Evolutionary conservation across 2,888 invertebrate genomes (phyloP).

Genomic region (Megamerina dolium): DNA sequence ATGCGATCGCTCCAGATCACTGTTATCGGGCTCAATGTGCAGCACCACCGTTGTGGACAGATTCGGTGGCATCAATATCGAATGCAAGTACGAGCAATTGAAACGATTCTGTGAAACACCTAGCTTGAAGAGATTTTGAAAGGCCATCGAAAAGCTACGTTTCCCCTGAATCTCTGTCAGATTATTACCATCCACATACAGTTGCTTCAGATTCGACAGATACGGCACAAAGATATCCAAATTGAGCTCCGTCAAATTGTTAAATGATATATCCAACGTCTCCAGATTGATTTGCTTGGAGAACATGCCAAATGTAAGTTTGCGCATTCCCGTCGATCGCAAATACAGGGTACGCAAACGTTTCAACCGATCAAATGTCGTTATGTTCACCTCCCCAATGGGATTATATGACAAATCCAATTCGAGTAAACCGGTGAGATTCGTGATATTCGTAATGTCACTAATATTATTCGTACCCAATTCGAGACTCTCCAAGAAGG

Average conservation of each 20-base stretch:
- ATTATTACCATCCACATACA: slow-evolving; percentile 43
- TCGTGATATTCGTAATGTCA: slow-evolving; percentile 38
- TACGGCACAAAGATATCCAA: slow-evolving; percentile 46
- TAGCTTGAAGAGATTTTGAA: slow-evolving; percentile 37
- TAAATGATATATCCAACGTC: slow-evolving; percentile 52
- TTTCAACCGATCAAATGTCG: slow-evolving; percentile 43
- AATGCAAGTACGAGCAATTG: slow-evolving; percentile 45
- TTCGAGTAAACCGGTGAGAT: slow-evolving; percentile 32
- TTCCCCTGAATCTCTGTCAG: slow-evolving; percentile 40
- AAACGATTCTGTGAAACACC: slow-evolving; percentile 44
- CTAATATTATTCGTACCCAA: slow-evolving; percentile 35
- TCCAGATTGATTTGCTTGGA: slow-evolving; percentile 47
- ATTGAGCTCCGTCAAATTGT: slow-evolving; percentile 51
- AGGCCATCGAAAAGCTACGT: slow-evolving; percentile 37
- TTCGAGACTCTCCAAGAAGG: slow-evolving; percentile 37
- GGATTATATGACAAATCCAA: slow-evolving; percentile 43
- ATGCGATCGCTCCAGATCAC: slow-evolving; percentile 37
- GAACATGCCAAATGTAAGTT: slow-evolving; percentile 46
- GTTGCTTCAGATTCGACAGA: slow-evolving; percentile 36
- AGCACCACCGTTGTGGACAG: slow-evolving; percentile 33
- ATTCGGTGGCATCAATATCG: slow-evolving; percentile 39
- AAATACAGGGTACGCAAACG: slow-evolving; percentile 38
- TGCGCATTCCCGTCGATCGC: slow-evolving; percentile 32
- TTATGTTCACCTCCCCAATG: slow-evolving; percentile 40
- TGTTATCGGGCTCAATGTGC: slow-evolving; percentile 40